phyloP scores from a whole-genome alignment of 2,797 vertebrate species.

The Limosa lapponica region DNA sequence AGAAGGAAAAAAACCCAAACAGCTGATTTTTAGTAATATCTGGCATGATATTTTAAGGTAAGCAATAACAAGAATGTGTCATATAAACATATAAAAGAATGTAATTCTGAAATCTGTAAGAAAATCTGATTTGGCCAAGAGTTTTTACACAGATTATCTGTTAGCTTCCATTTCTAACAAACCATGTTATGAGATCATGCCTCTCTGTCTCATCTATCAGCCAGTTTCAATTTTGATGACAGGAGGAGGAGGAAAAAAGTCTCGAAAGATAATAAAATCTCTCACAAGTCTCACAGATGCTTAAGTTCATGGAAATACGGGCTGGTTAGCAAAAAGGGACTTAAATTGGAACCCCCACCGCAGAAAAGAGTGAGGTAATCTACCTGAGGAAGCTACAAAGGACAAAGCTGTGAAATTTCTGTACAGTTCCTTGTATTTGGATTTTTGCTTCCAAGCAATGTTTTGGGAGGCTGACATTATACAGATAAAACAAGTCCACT shows the following conservation, averaged over 20 bases:
- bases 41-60: neutral
- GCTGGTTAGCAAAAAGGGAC: neutral
- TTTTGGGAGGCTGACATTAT: neutral
- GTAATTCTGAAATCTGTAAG: constrained; percentile 4
- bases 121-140: constrained; percentile 39
- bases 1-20: neutral
- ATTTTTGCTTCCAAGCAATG: neutral
- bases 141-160: constrained; percentile 53
- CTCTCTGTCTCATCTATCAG: constrained; percentile 42
- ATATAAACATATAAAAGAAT: neutral
- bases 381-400: neutral
- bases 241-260: constrained; percentile 29
- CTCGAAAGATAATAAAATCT: constrained; percentile 29
- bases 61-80: neutral
- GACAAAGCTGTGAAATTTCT: neutral
- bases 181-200: constrained; percentile 42
- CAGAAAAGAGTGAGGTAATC: neutral
- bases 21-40: neutral
- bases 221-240: constrained; percentile 52
- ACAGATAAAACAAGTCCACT: neutral
- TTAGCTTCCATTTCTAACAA: constrained; percentile 47
- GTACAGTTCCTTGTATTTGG: neutral
- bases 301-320: neutral
- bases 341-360: neutral
- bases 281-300: constrained; percentile 14